A percentile compares a stretch with the other conserved stretches of the same genome.
phyloP scores from a whole-genome alignment of 2,797 vertebrate genomes.

The Bradypodion ventrale region DNA sequence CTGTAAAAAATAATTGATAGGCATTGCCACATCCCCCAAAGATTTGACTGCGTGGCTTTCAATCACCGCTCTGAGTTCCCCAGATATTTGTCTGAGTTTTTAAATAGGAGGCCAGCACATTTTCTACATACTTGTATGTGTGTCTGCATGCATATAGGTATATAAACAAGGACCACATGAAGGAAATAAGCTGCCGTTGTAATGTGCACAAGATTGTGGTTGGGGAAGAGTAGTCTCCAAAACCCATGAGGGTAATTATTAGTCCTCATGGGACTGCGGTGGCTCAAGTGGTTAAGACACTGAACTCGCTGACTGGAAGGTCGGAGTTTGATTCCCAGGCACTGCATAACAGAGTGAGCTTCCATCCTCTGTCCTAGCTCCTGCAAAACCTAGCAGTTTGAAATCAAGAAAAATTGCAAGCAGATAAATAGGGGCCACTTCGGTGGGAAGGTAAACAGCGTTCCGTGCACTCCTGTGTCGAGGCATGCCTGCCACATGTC shows the following conservation, averaged over 20 bases:
- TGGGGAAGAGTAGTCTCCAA: neutral
- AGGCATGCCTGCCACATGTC: too few species aligned
- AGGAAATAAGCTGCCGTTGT: neutral
- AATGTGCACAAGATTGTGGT: neutral
- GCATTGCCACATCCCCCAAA: constrained; percentile 69
- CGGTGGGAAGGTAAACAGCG: too few species aligned
- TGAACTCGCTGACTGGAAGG: too few species aligned
- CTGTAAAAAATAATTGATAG: constrained; percentile 74
- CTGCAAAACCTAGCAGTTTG: too few species aligned
- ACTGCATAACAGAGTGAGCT: too few species aligned
- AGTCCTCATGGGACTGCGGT: too few species aligned
- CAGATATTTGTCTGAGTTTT: constrained; percentile 69
- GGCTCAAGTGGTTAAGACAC: too few species aligned
- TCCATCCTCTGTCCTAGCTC: too few species aligned
- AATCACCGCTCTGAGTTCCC: constrained; percentile 65
- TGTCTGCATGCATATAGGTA: neutral
- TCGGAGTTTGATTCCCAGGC: too few species aligned
- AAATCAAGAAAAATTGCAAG: too few species aligned
- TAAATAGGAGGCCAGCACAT: constrained; percentile 66
- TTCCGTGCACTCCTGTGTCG: too few species aligned
- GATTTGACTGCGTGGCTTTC: constrained; percentile 68
- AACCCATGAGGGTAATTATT: neutral
- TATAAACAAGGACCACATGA: neutral
- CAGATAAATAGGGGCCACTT: too few species aligned
- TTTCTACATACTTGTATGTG: neutral